Base-by-base conservation (phyloP, 2,888 invertebrate species). In the Merodon equestris region DNA sequence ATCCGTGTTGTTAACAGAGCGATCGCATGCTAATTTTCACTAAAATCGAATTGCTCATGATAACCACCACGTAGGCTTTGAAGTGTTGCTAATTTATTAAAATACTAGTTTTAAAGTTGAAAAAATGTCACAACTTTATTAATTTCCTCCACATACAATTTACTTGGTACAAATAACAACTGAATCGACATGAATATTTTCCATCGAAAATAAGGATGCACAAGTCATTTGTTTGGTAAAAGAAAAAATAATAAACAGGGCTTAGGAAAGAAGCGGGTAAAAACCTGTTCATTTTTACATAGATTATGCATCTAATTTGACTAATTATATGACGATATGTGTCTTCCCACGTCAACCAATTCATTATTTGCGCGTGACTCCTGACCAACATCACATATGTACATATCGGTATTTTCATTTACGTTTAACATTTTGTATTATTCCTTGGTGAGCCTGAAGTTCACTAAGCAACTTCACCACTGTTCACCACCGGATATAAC, bases 331-430 rank as follows among this genome's bases (percentile, higher is more conserved):
- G 42, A 40, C 34, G 58, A 17, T 9, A 40, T n/a, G 13, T 10
- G 36, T 36, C 40, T 42, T 38, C 64, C 60, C 54, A 58, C 77
- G 77, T 79, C 77, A 79, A 42, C 67, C 57, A 54, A 68, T 54
- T 68, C 42, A 61, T 54, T 53, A 57, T 53, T 68, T 79, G 58
- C 85, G 84, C 87, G 85, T 86, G 86, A 88, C 84, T 85, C 84
- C 86, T 75, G 66, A 58, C 47, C 67, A 72, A 36, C 17, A 44
- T 40, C 10, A n/a, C 40, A 40, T 10, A 60, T 60, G 67, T 66
- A 57, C 42, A 67, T 51, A 73, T 73, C 73, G 67, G 77, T 68
- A 67, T 63, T 58, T 53, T 60, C 73, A 73, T 57, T 61, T 63
- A 27, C 27, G 27, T 27, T 7, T 27, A 27, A 27, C 27, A 27